These are phyloP conservation scores for Drosophila nigrodunni DNA, from an alignment of 1,140 invertebrate genomes.

Conservation along the genomic window DNA sequence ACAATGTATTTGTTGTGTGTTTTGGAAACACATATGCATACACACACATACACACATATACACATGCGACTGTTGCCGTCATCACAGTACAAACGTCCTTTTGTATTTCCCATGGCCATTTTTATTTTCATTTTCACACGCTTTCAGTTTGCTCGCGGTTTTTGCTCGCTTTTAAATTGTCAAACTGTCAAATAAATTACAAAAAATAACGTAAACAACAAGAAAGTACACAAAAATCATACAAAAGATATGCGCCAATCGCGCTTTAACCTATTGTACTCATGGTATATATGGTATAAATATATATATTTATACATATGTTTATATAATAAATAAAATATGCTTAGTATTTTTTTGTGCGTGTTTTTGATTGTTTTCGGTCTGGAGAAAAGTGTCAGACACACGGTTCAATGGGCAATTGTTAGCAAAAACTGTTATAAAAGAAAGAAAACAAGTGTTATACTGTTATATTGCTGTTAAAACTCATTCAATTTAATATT, in stretches of 20 bases:
- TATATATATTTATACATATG: not conserved
- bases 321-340: conserved; percentile 25
- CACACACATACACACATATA: not conserved
- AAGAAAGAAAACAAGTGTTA: conserved; percentile 3
- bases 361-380: conserved; percentile 59
- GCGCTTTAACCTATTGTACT: conserved; percentile 54
- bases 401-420: conserved; percentile 11
- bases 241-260: conserved; percentile 61
- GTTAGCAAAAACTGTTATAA: conserved; percentile 4
- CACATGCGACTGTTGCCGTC: conserved; percentile 46
- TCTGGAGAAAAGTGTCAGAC: conserved; percentile 20
- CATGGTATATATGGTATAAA: conserved; percentile 19
- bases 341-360: conserved; percentile 60
- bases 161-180: conserved; percentile 68
- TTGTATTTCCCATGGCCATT: conserved; percentile 64
- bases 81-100: conserved; percentile 31
- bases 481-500: conserved; percentile 9
- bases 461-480: conserved; percentile 14
- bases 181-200: conserved; percentile 82
- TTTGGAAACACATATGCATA: conserved; percentile 3
- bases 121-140: conserved; percentile 66
- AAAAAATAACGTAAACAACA: conserved; percentile 29
- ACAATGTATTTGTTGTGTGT: conserved; percentile 17
- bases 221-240: conserved; percentile 35
- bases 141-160: conserved; percentile 46